A percentile compares a stretch with the other conserved stretches of the same genome.
phyloP scores from a whole-genome alignment of 2,888 invertebrate species.

The Oligia strigilis region DNA sequence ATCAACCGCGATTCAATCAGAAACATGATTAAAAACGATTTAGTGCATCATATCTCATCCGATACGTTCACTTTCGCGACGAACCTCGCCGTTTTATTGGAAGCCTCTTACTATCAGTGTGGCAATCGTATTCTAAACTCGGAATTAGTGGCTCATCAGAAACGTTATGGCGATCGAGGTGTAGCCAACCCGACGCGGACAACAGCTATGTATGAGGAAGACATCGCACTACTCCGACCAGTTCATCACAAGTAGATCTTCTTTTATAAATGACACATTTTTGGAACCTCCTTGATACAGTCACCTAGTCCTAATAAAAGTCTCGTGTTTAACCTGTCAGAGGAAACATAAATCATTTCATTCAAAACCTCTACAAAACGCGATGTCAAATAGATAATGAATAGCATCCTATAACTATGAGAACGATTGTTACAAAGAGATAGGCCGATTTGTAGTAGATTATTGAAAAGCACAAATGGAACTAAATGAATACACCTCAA shows the following conservation, averaged over 20 bases:
- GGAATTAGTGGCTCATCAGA: conserved; percentile 25
- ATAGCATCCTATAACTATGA: conserved; percentile 76
- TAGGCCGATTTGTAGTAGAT: conserved; percentile 85
- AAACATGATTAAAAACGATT: conserved; percentile 86
- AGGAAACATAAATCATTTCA: conserved; percentile 82
- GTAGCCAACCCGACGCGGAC: neutral
- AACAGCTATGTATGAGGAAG: neutral
- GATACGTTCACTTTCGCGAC: conserved; percentile 64
- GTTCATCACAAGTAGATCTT: conserved; percentile 35
- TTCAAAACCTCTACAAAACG: conserved; percentile 76
- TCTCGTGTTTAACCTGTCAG: conserved; percentile 57
- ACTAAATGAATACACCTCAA: conserved; percentile 77
- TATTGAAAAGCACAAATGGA: conserved; percentile 81
- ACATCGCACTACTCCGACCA: neutral
- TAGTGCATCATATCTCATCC: conserved; percentile 74
- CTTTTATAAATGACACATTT: conserved; percentile 15
- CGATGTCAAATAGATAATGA: conserved; percentile 82
- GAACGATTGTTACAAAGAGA: conserved; percentile 79
- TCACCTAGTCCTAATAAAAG: conserved; percentile 24
- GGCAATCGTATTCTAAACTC: conserved; percentile 58
- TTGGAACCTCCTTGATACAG: conserved; percentile 1
- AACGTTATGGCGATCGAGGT: neutral
- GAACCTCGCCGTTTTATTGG: conserved; percentile 57
- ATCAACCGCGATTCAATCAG: conserved; percentile 85
- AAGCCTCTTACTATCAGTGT: conserved; percentile 61